Percentiles rank a stretch among this genome's conserved stretches.
Conservation (phyloP, 1,140 invertebrate species). For the Euwallacea fornicatus region DNA sequence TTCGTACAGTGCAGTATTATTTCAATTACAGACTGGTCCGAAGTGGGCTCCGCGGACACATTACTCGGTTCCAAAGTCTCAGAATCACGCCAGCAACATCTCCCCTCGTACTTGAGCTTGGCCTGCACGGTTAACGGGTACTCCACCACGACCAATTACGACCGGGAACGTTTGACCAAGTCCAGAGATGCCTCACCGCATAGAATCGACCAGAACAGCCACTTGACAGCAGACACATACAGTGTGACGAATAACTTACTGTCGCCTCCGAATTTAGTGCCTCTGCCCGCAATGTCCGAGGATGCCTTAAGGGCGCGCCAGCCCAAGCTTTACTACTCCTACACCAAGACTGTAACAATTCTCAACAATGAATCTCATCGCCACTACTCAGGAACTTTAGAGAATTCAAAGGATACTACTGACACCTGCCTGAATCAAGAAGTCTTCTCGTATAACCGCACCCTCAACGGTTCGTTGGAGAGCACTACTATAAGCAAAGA, state of each 20-base stretch:
- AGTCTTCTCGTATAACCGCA: slow-evolving; percentile 6
- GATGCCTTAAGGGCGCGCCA: slow-evolving; percentile 42
- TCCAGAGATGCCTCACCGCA: slow-evolving; percentile 70
- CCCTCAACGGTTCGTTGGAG: slow-evolving; percentile 16
- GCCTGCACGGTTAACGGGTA: slow-evolving; percentile 90
- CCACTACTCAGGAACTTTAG: slow-evolving; percentile 23
- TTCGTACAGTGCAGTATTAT: slow-evolving; percentile 22
- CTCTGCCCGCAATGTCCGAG: slow-evolving; percentile 49
- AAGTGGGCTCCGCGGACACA: slow-evolving; percentile 48
- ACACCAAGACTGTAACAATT: slow-evolving; percentile 41
- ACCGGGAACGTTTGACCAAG: slow-evolving; percentile 67
- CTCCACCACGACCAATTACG: slow-evolving; percentile 80
- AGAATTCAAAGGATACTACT: slow-evolving; percentile 42
- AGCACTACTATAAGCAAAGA: slow-evolving; percentile 39
- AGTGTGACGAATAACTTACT: slow-evolving; percentile 46
- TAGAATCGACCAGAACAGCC: slow-evolving; percentile 52
- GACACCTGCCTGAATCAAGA: slow-evolving; percentile 40
- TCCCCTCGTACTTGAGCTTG: slow-evolving; percentile 82
- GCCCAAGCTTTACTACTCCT: slow-evolving; percentile 38
- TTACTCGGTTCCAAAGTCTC: slow-evolving; percentile 46
- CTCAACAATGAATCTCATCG: slow-evolving; percentile 39
- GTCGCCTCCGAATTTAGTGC: slow-evolving; percentile 51
- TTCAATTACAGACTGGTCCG: slow-evolving; percentile 49
- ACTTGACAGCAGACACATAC: slow-evolving; percentile 39
- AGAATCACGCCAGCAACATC: slow-evolving; percentile 35